Evolutionary conservation across 1,140 invertebrate species (phyloP).

Genomic region (Magallana gigas): DNA sequence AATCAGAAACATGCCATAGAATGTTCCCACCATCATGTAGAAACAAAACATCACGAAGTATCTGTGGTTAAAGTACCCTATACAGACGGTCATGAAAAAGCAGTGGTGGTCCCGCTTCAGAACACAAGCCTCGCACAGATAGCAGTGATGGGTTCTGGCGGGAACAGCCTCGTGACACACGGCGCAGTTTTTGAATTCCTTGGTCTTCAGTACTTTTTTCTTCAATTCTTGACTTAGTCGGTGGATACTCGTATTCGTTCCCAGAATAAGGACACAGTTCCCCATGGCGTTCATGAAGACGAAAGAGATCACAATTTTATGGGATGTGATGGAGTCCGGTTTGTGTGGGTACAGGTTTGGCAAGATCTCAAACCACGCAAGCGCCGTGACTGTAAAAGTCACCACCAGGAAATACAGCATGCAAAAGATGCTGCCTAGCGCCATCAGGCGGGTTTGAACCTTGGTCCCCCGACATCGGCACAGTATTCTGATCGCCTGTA

Average conservation of each 20-base stretch:
- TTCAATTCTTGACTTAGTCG: background rate
- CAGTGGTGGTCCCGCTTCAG: conserved; percentile 97
- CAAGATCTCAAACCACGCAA: conserved; percentile 54
- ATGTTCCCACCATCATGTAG: conserved; percentile 56
- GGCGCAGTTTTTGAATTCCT: conserved; percentile 14
- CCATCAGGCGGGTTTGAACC: conserved; percentile 30
- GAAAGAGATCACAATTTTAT: conserved; percentile 37
- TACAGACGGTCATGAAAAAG: conserved; percentile 92
- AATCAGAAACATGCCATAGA: conserved; percentile 59
- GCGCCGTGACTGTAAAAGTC: conserved; percentile 49
- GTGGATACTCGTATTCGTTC: conserved; percentile 43
- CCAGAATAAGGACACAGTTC: conserved; percentile 46
- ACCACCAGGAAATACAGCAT: conserved; percentile 50
- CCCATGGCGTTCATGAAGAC: conserved; percentile 48
- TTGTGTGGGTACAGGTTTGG: conserved; percentile 44
- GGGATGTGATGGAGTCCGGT: background rate
- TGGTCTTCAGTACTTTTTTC: background rate
- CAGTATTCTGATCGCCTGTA: background rate
- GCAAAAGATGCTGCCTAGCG: conserved; percentile 35
- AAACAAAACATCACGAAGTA: conserved; percentile 59
- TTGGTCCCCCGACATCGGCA: background rate
- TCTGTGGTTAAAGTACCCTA: conserved; percentile 91
- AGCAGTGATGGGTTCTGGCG: conserved; percentile 90
- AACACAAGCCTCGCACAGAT: conserved; percentile 89
- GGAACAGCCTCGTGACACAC: conserved; percentile 14